Base-by-base conservation (phyloP, 1,140 invertebrate species). In the Hypothenemus hampei region DNA sequence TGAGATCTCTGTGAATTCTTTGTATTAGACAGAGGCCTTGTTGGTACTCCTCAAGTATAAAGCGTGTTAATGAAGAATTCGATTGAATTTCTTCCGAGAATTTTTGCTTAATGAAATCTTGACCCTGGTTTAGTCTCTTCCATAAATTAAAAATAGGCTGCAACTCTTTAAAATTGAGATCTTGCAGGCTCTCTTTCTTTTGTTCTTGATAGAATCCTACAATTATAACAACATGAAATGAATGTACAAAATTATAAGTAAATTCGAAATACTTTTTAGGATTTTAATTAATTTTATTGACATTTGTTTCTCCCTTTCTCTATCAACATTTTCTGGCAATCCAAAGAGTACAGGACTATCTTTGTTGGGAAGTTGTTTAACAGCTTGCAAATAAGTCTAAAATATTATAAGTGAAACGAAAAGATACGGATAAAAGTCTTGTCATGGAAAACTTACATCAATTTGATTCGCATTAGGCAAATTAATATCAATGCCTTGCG, bases 311-410 rank as follows among this genome's bases (percentile, higher is more conserved):
- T 93, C 86, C 75, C 86, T 86, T 41, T 86, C 83, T 52, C 83
- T 73, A 53, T 89, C 82, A 43, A 92, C 87, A 66, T 93, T 93
- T 41, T 82, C 81, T 1, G 91, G 88, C 8, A 93, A 67, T 7
- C 88, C 88, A 71, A 92, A 90, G 59, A 83, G 81, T 4, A 76
- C 75, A 3, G 88, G 84, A 11, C 76, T 73, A 63, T 91, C 86
- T 39, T 72, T 72, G 23, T 88, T 85, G 8, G 83, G 77, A 4
- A 91, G 65, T 37, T 68, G 70, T 36, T 81, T 77, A n/a, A 91
- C 75, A 8, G 76, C 62, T 29, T 78, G 76, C 0, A 81, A 45
- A 55, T 81, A 80, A 59, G 90, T 85, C 75, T 83, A 67, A 16
- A 72, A 71, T n/a, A 63, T 51, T 8, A 51, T n/a, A n/a, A n/a